Percentiles rank a stretch among this genome's conserved stretches.
These are phyloP conservation scores for Australoheros scitulus DNA, from an alignment of 2,113 vertebrate species.

Conservation along the genomic window DNA sequence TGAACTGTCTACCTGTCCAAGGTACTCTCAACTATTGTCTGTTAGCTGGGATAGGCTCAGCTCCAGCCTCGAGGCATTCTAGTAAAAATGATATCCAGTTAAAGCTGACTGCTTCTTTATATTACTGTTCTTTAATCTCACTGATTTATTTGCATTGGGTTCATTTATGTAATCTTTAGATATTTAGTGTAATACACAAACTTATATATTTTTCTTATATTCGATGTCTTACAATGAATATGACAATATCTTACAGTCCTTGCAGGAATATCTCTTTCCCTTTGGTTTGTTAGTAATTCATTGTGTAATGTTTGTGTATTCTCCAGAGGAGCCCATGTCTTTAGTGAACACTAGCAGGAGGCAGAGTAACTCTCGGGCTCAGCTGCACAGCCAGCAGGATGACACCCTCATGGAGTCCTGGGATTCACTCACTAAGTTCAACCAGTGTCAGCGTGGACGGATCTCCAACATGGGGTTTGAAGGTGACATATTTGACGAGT, in stretches of 20 bases:
- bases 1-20: too few species aligned
- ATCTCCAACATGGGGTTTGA: slow-evolving; percentile 89
- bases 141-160: too few species aligned
- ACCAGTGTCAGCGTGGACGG: slow-evolving; percentile 91
- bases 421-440: slow-evolving; percentile 90
- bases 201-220: neutral
- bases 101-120: too few species aligned
- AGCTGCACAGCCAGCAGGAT: slow-evolving; percentile 83
- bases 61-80: too few species aligned
- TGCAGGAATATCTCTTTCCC: neutral
- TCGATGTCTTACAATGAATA: neutral
- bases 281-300: neutral
- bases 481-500: slow-evolving; percentile 92
- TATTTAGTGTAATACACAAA: neutral
- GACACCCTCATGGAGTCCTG: slow-evolving; percentile 88
- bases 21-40: too few species aligned
- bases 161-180: neutral
- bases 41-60: too few species aligned
- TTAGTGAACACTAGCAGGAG: slow-evolving; percentile 61
- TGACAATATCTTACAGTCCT: neutral
- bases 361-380: slow-evolving; percentile 55
- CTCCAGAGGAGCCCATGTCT: slow-evolving; percentile 63
- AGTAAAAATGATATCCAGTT: too few species aligned
- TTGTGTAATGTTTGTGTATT: slow-evolving; percentile 8
- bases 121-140: too few species aligned